phyloP scores from a whole-genome alignment of 2,113 vertebrate genomes.

The Gavialis gangeticus region DNA sequence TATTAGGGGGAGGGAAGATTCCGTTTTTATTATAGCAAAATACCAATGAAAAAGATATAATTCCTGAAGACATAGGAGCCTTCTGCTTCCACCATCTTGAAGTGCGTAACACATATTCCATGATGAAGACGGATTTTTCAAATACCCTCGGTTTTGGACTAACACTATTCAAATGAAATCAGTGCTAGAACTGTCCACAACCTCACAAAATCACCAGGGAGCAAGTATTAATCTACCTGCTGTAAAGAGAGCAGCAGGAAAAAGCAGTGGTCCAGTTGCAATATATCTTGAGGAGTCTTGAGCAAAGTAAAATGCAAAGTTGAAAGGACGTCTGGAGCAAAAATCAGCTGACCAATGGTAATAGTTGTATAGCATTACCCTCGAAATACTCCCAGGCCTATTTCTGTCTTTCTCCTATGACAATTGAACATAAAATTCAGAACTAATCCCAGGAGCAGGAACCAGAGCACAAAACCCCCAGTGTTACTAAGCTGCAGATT shows the following conservation, averaged over 20 bases:
- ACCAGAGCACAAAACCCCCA: too few species aligned
- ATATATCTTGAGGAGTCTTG: neutral
- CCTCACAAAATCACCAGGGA: neutral
- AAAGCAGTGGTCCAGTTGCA: neutral
- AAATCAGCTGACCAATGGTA: neutral
- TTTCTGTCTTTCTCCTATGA: too few species aligned
- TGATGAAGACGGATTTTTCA: neutral
- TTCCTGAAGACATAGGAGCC: too few species aligned
- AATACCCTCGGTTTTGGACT: neutral
- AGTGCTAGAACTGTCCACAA: neutral
- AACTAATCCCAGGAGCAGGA: too few species aligned
- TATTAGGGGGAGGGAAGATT: too few species aligned
- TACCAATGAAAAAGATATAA: too few species aligned
- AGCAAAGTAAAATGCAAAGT: neutral
- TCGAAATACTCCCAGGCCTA: neutral
- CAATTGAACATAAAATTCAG: too few species aligned
- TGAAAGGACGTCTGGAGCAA: neutral
- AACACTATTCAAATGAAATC: neutral
- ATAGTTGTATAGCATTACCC: conserved; percentile 4
- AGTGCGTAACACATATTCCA: neutral
- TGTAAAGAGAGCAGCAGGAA: neutral
- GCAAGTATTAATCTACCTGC: neutral
- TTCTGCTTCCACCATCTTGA: neutral
- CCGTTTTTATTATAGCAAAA: too few species aligned
- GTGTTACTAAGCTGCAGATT: too few species aligned